These are phyloP conservation scores for Varanus komodoensis DNA, from an alignment of 2,113 vertebrate genomes.

Conservation along the genomic window DNA sequence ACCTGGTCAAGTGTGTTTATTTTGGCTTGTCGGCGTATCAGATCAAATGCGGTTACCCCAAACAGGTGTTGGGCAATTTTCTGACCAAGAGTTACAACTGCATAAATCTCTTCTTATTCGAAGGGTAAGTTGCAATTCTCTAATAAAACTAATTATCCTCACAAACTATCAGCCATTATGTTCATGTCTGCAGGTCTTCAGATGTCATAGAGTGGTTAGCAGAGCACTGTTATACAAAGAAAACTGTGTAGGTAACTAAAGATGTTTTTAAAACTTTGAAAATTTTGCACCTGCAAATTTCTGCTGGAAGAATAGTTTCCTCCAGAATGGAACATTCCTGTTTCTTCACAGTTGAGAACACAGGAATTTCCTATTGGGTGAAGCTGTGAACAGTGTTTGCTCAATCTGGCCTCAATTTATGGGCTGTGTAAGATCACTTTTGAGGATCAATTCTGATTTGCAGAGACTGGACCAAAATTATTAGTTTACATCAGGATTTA, in stretches of 20 bases:
- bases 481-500: too few species aligned
- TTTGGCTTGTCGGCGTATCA: slow-evolving; percentile 80
- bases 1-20: slow-evolving; percentile 78
- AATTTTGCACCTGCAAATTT: accelerated
- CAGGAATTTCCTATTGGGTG: background rate
- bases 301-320: background rate
- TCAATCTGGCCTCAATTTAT: background rate
- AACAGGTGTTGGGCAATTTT: slow-evolving; percentile 76
- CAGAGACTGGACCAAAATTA: too few species aligned
- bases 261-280: background rate
- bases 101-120: slow-evolving; percentile 80
- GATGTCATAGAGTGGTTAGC: accelerated
- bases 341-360: background rate
- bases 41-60: slow-evolving; percentile 79
- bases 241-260: background rate
- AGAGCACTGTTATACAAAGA: background rate
- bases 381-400: background rate
- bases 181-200: background rate
- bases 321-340: background rate
- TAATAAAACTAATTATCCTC: background rate
- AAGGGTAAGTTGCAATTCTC: slow-evolving; percentile 61
- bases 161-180: background rate
- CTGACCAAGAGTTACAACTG: slow-evolving; percentile 81
- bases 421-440: too few species aligned
- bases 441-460: too few species aligned